Evolutionary conservation across 2,113 vertebrate genomes (phyloP), one percentile per base, ranked within the genome.

Genomic region (Poecile atricapillus): DNA sequence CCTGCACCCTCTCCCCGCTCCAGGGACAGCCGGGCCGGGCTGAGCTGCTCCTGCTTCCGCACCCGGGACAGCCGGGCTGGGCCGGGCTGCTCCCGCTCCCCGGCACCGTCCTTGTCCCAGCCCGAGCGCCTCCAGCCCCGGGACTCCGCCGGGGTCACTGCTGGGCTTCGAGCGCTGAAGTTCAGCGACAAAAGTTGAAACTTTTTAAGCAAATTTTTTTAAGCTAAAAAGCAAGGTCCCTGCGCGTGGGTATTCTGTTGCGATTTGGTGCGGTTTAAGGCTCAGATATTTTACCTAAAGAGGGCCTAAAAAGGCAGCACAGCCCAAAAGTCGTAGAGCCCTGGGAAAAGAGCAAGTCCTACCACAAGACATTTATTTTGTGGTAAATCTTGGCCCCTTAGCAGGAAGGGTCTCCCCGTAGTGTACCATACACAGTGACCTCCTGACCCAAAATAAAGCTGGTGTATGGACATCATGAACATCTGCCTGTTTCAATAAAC

Each of bases 191-290:
- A 9, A 2, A 24, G 27, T 1, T 15, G 5, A 12, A 8, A 20
- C 3, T 3, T 13, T 39, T 39, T 39, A 39, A 39, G 39, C 39
- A 12, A 39, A 39, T 39, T 39, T 39, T 39, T 39, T 11, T 39
- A 39, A 39, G 39, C 11, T 39, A 39, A 39, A 7, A 6, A 33
- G 46, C 20, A 3, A n/a, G 7, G 27, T 5, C 35, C 39, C 10
- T 8, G 2, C 0, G 0, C 11, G 0, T 0, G 5, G 10, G 2
- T 4, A 4, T 11, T 16, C 25, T 2, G 0, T 8, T 22, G 14
- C 0, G 5, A 10, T 4, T 12, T 11, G 19, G 0, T 2, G 12
- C 0, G 1, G 25, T 5, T 24, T 3, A 30, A 41, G 13, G 39
- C 33, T 43, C 30, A 6, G 22, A 5, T 21, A 0, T 25, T 43